Evolutionary conservation across 2,797 vertebrate species (phyloP), one percentile per base, ranked within the genome.

Genomic region (Sebastes nivosus): DNA sequence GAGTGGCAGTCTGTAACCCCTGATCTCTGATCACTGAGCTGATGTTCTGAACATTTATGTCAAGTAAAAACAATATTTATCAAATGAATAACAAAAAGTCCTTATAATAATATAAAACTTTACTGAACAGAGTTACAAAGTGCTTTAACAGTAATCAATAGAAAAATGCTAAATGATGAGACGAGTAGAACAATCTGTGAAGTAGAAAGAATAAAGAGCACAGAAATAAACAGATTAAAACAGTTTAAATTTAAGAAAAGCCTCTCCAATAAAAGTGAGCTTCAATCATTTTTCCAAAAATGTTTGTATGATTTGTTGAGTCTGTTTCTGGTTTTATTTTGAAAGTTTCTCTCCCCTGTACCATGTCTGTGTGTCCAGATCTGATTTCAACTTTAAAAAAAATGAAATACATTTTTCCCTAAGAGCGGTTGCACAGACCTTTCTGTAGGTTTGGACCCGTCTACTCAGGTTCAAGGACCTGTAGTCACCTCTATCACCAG

Each of bases 381-480:
- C 5, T 18, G 13, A 42, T 42, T 42, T 42, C 38, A 42, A 42
- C 38, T 42, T 42, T 42, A 14, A 42, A 42, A 42, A 42, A 42
- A 38, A 38, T 38, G 0, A 14, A 38, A 38, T 38, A 5, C 12
- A 38, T 38, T 38, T 38, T 38, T 38, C 36, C 36, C 36, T 14
- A 38, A 16, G 38, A 42, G 38, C 38, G 0, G 38, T 42, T 42
- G 38, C 38, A 42, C 38, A 42, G 38, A 42, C 38, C 14, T 42
- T 42, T 42, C 38, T 42, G 38, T 64, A 52, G 20, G 12, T 30
- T 64, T 42, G 30, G 69, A 77, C 34, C 57, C 1, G 0, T 34
- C 64, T 52, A 2, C 34, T 63, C 3, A n/a, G 50, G 87, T 79
- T 88, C 77, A 90, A 76, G 13, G 59, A 64, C 71, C 58, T 66